These are phyloP conservation scores for Panurus biarmicus DNA, from an alignment of 2,113 vertebrate species.

Conservation along the genomic window DNA sequence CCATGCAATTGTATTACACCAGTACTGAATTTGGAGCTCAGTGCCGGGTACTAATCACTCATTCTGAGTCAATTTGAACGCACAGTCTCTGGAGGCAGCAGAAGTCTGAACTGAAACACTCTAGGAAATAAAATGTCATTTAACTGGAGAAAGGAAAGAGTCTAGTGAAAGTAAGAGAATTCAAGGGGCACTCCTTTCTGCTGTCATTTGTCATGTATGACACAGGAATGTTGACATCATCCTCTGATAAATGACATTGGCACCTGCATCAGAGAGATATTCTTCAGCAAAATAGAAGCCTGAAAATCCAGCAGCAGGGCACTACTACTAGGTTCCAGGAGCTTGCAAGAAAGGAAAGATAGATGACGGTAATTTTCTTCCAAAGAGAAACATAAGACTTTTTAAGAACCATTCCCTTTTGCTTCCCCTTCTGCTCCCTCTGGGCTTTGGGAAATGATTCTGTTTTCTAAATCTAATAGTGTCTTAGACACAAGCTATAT, in stretches of 20 bases:
- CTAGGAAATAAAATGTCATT: constrained; percentile 41
- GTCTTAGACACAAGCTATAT: constrained; percentile 47
- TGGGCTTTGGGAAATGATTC: constrained; percentile 54
- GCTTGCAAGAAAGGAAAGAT: constrained; percentile 56
- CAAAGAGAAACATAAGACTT: constrained; percentile 57
- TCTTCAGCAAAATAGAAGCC: constrained; percentile 48
- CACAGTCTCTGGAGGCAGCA: constrained; percentile 7
- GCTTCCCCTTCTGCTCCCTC: constrained; percentile 52
- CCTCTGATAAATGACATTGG: constrained; percentile 60
- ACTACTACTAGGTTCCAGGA: constrained; percentile 32
- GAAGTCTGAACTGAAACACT: constrained; percentile 26
- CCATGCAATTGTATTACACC: neutral
- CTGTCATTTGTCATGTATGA: constrained; percentile 62
- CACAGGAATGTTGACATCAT: constrained; percentile 64
- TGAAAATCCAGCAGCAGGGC: constrained; percentile 59
- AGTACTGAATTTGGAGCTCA: neutral
- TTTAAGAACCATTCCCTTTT: constrained; percentile 45
- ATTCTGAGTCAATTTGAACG: constrained; percentile 3
- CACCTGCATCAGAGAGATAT: constrained; percentile 55
- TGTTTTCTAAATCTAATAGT: constrained; percentile 49
- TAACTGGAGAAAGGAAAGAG: constrained; percentile 17
- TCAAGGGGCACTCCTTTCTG: constrained; percentile 39
- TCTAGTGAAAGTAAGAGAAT: constrained; percentile 25
- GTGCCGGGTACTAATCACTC: constrained; percentile 6
- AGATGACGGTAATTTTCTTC: constrained; percentile 60